Base-by-base conservation (phyloP, 2,888 invertebrate species). In the Drosophila stalkeri region DNA sequence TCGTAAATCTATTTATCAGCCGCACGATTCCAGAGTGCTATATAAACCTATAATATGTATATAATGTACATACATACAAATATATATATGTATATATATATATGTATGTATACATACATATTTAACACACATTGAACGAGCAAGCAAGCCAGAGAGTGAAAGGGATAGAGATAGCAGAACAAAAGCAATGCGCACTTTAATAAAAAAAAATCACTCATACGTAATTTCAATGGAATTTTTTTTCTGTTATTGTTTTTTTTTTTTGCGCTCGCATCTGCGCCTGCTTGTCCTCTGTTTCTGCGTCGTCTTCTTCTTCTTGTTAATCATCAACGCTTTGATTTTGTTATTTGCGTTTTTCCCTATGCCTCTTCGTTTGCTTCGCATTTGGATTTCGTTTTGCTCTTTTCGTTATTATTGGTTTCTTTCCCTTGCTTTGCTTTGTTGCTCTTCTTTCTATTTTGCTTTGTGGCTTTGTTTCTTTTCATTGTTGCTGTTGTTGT, bases 221-320 rank as follows among this genome's bases (percentile, higher is more conserved):
- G 81, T 77, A 81, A 81, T 81, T 81, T 72, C 77, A 83, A 66
- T 77, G 81, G 81, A 81, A 83, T 81, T 68, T 67, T 68, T 35
- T 52, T 20, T 56, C 27, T 68, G 60, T 67, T 27, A 44, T 60
- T 31, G 16, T 52, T 20, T 44, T 57, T 74, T 63, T 60, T 64
- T 35, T 60, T 66, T 18, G 41, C 55, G 47, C 27, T 63, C 46
- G 35, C 47, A 20, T 52, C 67, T 51, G 46, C 73, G 44, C 52
- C 46, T 46, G 49, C 54, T 64, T 39, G 46, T 57, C 41, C 31
- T 62, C 62, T 63, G 33, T 49, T 62, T 20, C 43, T 57, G 39
- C 11, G 55, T 14, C 8, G 23, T 6, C 7, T 23, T 59, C 47
- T 43, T 62, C 44, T 41, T 54, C 27, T 12, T 35, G 35, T 35